Evolutionary conservation across 2,888 invertebrate species (phyloP).

Genomic region (Venusia cambrica): DNA sequence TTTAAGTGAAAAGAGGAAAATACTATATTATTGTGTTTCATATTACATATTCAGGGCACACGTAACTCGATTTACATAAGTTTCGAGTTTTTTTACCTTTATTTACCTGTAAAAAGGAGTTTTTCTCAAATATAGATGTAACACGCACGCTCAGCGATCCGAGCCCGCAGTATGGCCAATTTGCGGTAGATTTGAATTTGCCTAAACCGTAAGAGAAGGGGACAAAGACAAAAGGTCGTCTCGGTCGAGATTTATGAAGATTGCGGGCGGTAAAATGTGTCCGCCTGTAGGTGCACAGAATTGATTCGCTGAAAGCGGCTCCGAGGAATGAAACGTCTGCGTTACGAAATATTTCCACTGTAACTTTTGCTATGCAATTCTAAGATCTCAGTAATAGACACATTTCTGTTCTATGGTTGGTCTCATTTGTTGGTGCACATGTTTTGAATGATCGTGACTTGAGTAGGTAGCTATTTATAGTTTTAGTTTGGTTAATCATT

Average conservation of each 20-base stretch:
- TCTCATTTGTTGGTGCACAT: too few species aligned
- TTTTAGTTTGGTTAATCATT: too few species aligned
- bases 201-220: constrained; percentile 60
- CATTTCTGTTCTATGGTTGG: too few species aligned
- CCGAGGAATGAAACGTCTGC: constrained; percentile 24
- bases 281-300: constrained; percentile 36
- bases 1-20: constrained; percentile 35
- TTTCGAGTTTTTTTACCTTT: constrained; percentile 48
- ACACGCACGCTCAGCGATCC: constrained; percentile 39
- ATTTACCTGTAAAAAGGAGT: constrained; percentile 49
- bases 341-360: constrained; percentile 16
- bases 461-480: too few species aligned
- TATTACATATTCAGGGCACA: constrained; percentile 54
- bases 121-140: constrained; percentile 50
- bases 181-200: constrained; percentile 67
- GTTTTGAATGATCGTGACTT: too few species aligned
- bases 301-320: constrained; percentile 30
- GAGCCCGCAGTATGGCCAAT: constrained; percentile 55
- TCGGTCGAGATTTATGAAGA: constrained; percentile 67
- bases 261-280: constrained; percentile 55
- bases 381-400: constrained; percentile 1
- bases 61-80: constrained; percentile 58
- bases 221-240: constrained; percentile 70
- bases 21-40: constrained; percentile 41
- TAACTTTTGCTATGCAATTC: constrained; percentile 8